These are phyloP conservation scores for Chaetura pelagica DNA, from an alignment of 2,113 vertebrate genomes.

Conservation along the genomic window DNA sequence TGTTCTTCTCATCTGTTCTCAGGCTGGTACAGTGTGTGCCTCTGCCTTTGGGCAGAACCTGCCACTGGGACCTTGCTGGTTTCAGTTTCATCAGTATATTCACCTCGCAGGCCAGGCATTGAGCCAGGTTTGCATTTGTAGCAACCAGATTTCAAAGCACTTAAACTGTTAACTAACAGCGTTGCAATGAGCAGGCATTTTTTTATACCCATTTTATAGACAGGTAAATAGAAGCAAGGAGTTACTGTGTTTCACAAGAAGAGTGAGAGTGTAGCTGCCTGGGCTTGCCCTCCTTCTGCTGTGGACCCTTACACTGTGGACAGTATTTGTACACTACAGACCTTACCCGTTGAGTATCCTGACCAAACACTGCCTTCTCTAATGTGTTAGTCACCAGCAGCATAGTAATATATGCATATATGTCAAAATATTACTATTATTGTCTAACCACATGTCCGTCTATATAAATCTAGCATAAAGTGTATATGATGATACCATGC, in stretches of 20 bases:
- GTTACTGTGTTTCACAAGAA: background rate
- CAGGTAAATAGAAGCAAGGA: background rate
- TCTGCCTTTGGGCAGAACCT: background rate
- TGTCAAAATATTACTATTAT: background rate
- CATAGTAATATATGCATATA: background rate
- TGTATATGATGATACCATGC: background rate
- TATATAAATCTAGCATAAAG: background rate
- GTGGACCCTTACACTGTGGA: rapidly evolving
- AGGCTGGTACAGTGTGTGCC: rapidly evolving
- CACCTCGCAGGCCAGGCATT: background rate
- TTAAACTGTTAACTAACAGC: background rate
- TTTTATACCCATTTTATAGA: background rate
- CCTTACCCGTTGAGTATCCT: background rate
- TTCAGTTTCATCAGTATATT: background rate
- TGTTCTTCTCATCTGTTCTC: background rate
- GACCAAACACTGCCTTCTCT: background rate
- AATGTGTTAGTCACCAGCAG: background rate
- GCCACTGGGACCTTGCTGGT: background rate
- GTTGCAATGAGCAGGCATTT: background rate
- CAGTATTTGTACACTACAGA: background rate
- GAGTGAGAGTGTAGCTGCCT: background rate
- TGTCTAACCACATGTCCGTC: background rate
- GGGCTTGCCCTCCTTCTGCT: rapidly evolving
- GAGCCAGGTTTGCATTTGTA: background rate
- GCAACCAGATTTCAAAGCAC: background rate